Base-by-base conservation (phyloP, 2,797 vertebrate genomes). In the Bradypodion ventrale region DNA sequence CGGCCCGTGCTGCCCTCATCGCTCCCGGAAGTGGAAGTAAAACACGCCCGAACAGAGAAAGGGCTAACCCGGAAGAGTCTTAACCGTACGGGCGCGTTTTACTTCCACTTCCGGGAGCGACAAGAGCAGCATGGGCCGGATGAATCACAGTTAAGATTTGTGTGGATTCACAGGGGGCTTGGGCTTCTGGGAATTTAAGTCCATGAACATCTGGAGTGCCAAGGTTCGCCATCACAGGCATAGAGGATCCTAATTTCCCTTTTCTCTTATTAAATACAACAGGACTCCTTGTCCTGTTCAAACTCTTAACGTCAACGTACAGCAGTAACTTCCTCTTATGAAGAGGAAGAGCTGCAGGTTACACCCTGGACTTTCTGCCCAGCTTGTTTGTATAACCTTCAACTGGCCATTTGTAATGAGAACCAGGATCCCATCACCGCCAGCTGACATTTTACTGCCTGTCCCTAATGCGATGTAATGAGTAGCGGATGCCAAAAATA, bases 311-410 rank as follows among this genome's bases (percentile, higher is more conserved):
- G 87, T 91, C 90, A 90, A 86, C 91, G 85, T 93, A 78, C 72
- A 91, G 72, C 92, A 90, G 89, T 52, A 84, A 92, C 89, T 93
- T 95, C 93, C 94, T 90, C 72, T 93, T 63, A 83, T 78, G 83
- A 81, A 92, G 88, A 93, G 92, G 92, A 95, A 94, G 93, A 92
- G 79, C 92, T 81, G 84, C 90, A 85, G 91, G 90, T 93, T 93
- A 92, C 93, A 90, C 92, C 93, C 92, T 90, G 83, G 87, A 83
- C 85, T 90, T 85, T 83, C 85, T 89, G 86, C 91, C 87, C 59
- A 52, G 75, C 59, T 88, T 94, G 93, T 93, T 94, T 94, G 84
- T 90, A 63, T 93, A 92, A 94, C 94, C 92, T 93, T 94, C 92
- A 90, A 79, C 90, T 77, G 60, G 82, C 80, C 90, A 86, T 91